Conservation (phyloP, 2,113 vertebrate species). For the Carassius carassius region DNA sequence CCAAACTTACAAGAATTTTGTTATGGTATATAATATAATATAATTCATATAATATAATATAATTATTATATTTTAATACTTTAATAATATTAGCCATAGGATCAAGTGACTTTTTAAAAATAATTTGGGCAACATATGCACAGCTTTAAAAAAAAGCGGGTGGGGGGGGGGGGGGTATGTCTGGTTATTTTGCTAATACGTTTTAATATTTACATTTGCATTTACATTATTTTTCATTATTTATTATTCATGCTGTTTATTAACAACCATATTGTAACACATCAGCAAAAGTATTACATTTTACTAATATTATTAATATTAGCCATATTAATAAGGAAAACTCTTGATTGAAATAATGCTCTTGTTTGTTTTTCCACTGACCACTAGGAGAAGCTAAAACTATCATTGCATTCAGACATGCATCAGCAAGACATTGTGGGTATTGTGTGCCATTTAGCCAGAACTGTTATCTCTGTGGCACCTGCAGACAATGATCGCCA, state of each 20-base stretch:
- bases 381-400: constrained; percentile 65
- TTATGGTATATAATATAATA: no score
- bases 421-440: constrained; percentile 74
- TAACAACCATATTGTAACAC: neutral
- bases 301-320: neutral
- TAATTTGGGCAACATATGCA: no score
- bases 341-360: neutral
- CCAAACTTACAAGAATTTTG: no score
- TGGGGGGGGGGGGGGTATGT: neutral
- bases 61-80: neutral
- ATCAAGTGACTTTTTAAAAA: neutral
- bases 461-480: constrained; percentile 69
- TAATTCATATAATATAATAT: no score
- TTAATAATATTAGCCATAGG: neutral
- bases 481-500: constrained; percentile 57
- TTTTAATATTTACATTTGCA: neutral
- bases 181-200: neutral
- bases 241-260: neutral
- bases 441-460: constrained; percentile 73
- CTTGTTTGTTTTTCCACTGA: constrained; percentile 31
- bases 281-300: neutral
- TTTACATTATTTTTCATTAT: neutral
- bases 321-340: neutral
- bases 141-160: no score
- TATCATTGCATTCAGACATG: constrained; percentile 82